Percentiles rank a stretch among this genome's conserved stretches.
Evolutionary conservation across 2,113 vertebrate genomes (phyloP).

Genomic region (Recurvirostra avosetta): DNA sequence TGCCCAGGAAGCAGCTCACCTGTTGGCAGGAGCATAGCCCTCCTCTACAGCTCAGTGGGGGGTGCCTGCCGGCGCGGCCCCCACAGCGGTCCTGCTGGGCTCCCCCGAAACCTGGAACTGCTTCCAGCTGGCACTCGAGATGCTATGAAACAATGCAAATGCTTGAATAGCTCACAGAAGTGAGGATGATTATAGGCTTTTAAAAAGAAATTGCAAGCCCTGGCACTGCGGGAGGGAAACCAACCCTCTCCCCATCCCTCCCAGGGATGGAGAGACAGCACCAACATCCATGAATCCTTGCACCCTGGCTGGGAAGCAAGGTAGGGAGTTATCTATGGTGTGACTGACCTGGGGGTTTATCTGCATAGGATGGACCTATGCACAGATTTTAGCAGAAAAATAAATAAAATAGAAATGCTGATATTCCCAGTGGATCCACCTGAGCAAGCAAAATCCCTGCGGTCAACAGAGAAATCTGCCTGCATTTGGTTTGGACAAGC

Average conservation of each 20-base stretch:
- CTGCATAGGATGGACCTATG: neutral
- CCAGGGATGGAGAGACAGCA: neutral
- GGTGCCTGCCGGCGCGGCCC: neutral
- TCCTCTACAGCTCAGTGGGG: neutral
- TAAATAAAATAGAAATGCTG: neutral
- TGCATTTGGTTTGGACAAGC: constrained; percentile 7
- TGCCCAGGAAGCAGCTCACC: neutral
- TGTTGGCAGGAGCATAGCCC: neutral
- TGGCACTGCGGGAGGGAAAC: neutral
- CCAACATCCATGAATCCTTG: neutral
- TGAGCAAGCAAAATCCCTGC: neutral
- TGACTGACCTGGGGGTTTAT: neutral
- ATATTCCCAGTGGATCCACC: neutral
- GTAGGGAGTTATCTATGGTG: neutral
- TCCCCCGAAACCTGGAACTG: neutral
- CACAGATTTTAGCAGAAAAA: neutral
- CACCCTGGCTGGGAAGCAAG: neutral
- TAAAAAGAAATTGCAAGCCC: neutral
- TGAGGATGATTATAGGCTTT: constrained; percentile 12
- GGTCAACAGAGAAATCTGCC: neutral
- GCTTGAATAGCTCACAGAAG: neutral
- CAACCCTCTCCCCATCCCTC: neutral
- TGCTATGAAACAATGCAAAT: constrained; percentile 22
- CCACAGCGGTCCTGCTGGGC: neutral
- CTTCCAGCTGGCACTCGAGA: neutral